Evolutionary conservation across 2,888 invertebrate genomes (phyloP).

Genomic region (Leptogaster cylindrica): DNA sequence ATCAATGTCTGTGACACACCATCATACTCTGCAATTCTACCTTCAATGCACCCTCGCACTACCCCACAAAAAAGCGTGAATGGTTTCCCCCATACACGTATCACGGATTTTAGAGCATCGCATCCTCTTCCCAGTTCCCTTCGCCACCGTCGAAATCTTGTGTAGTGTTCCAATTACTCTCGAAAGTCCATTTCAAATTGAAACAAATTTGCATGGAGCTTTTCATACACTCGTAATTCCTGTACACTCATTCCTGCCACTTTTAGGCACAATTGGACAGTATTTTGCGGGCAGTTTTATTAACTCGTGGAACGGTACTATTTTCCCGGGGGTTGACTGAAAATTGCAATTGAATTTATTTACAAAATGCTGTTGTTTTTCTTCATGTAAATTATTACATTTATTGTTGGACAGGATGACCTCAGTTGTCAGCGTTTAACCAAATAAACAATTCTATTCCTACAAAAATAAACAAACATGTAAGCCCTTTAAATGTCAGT

Average conservation of each 20-base stretch:
- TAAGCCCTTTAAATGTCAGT: too few relatives aligned
- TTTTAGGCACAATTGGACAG: constrained; percentile 31
- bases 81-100: background rate
- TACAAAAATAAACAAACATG: too few relatives aligned
- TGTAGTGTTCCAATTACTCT: constrained; percentile 34
- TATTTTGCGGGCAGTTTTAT: constrained; percentile 27
- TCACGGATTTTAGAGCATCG: background rate
- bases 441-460: too few relatives aligned
- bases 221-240: constrained; percentile 26
- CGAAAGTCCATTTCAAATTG: constrained; percentile 37
- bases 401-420: background rate
- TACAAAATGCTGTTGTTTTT: constrained; percentile 29
- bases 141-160: constrained; percentile 6
- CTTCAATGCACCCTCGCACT: background rate
- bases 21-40: background rate
- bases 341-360: constrained; percentile 36
- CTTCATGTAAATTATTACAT: constrained; percentile 34
- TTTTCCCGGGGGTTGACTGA: constrained; percentile 15
- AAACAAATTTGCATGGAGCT: constrained; percentile 35
- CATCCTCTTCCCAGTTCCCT: background rate
- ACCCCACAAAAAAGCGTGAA: too few relatives aligned
- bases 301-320: too few relatives aligned
- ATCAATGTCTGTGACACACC: constrained; percentile 17
- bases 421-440: background rate
- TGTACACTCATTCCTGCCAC: constrained; percentile 1